A percentile compares a stretch with the other conserved stretches of the same genome.
phyloP scores from a whole-genome alignment of 2,888 invertebrate genomes.

The Calliopum simillimum region DNA sequence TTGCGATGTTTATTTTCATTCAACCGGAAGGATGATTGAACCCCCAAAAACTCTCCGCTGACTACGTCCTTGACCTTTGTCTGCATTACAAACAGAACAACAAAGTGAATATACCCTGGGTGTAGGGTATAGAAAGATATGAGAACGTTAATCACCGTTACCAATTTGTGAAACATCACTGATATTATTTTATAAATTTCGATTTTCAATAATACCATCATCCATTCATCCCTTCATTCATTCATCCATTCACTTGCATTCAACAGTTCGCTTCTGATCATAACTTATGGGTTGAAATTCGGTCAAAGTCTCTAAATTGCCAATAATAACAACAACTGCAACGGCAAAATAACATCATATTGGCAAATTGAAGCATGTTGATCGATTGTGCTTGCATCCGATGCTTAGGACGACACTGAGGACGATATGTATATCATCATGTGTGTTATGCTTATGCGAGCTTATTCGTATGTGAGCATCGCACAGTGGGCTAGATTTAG shows the following conservation, averaged over 20 bases:
- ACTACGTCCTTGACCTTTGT: no score
- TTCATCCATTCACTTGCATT: conserved; percentile 4
- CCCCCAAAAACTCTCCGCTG: no score
- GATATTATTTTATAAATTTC: conserved; percentile 23
- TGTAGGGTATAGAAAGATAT: no score
- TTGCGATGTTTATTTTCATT: no score
- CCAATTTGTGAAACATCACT: conserved; percentile 33
- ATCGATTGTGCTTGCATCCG: neutral
- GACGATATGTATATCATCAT: conserved; percentile 1
- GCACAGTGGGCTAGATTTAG: neutral
- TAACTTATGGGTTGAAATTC: conserved; percentile 32
- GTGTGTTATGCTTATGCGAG: neutral
- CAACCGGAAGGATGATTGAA: no score
- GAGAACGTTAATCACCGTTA: conserved; percentile 23
- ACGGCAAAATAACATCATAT: conserved; percentile 4
- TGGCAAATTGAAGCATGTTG: conserved; percentile 29
- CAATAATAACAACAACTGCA: neutral
- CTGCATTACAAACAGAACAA: no score
- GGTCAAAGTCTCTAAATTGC: conserved; percentile 36
- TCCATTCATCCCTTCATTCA: conserved; percentile 31
- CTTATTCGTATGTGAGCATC: neutral
- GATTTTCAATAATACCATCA: neutral
- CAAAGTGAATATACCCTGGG: no score
- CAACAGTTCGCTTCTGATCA: conserved; percentile 35
- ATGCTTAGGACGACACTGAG: neutral